phyloP scores from a whole-genome alignment of 64 coral and sea anemone species.

The Pocillopora verrucosa region DNA sequence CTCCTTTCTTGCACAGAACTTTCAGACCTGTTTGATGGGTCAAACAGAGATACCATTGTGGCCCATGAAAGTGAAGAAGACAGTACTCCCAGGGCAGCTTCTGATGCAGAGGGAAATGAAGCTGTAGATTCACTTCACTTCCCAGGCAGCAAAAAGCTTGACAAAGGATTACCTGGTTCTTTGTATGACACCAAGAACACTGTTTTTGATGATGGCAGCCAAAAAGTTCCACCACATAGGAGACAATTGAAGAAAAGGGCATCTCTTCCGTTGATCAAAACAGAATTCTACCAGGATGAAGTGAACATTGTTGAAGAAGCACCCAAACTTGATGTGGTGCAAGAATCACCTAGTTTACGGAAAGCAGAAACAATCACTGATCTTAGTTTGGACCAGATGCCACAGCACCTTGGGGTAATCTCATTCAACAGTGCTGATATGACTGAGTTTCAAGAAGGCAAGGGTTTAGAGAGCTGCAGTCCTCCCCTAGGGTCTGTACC shows the following conservation, averaged over 20 bases:
- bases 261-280: slow-evolving; percentile 49
- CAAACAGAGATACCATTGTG: slow-evolving; percentile 55
- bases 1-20: background rate
- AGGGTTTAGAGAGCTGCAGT: slow-evolving; percentile 52
- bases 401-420: slow-evolving; percentile 22
- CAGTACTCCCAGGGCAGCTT: slow-evolving; percentile 43
- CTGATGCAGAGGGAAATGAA: slow-evolving; percentile 25
- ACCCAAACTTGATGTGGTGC: background rate
- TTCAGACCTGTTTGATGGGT: slow-evolving; percentile 57
- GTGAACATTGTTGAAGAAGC: slow-evolving; percentile 9
- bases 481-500: slow-evolving; percentile 38
- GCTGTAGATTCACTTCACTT: background rate
- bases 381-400: slow-evolving; percentile 62
- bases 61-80: slow-evolving; percentile 49
- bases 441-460: slow-evolving; percentile 33
- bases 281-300: slow-evolving; percentile 54
- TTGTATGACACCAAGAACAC: background rate
- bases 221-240: background rate
- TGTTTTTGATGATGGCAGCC: slow-evolving; percentile 1
- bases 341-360: slow-evolving; percentile 24
- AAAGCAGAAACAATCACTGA: slow-evolving; percentile 57
- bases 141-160: background rate
- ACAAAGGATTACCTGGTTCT: slow-evolving; percentile 17
- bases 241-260: slow-evolving; percentile 20
- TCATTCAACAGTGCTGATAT: slow-evolving; percentile 21